These are phyloP conservation scores for Pangasius djambal DNA, from an alignment of 2,797 vertebrate genomes.

Conservation along the genomic window DNA sequence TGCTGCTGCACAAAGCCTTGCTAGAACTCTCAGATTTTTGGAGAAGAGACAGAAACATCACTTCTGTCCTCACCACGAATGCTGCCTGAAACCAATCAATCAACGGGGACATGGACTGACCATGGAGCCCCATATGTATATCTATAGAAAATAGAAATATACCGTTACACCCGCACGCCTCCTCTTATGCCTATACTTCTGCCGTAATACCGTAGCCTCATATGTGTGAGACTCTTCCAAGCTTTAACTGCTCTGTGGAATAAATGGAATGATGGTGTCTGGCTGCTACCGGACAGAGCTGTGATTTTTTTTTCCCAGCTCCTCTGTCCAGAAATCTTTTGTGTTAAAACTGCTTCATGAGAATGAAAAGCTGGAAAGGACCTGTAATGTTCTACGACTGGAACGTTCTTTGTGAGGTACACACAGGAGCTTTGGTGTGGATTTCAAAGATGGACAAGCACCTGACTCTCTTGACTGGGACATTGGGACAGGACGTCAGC, in stretches of 20 bases:
- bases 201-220: slow-evolving; percentile 19
- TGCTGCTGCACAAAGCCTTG: slow-evolving; percentile 52
- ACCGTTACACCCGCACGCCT: slow-evolving; percentile 26
- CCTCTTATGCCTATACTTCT: slow-evolving; percentile 22
- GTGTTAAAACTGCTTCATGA: slow-evolving; percentile 9
- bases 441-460: slow-evolving; percentile 4
- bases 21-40: slow-evolving; percentile 23
- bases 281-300: slow-evolving; percentile 46
- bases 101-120: background rate
- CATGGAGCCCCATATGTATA: background rate
- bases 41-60: slow-evolving; percentile 16
- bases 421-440: slow-evolving; percentile 6
- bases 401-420: slow-evolving; percentile 1
- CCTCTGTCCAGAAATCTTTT: slow-evolving; percentile 27
- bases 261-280: slow-evolving; percentile 31
- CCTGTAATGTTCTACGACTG: slow-evolving; percentile 13
- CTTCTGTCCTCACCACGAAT: slow-evolving; percentile 39
- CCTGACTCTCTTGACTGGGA: background rate
- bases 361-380: slow-evolving; percentile 20
- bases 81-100: slow-evolving; percentile 53
- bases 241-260: slow-evolving; percentile 52
- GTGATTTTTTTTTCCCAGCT: slow-evolving; percentile 11
- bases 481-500: background rate
- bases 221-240: slow-evolving; percentile 29
- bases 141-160: slow-evolving; percentile 1